Conservation (phyloP, 2,888 invertebrate genomes). For the Aporophyla lueneburgensis region DNA sequence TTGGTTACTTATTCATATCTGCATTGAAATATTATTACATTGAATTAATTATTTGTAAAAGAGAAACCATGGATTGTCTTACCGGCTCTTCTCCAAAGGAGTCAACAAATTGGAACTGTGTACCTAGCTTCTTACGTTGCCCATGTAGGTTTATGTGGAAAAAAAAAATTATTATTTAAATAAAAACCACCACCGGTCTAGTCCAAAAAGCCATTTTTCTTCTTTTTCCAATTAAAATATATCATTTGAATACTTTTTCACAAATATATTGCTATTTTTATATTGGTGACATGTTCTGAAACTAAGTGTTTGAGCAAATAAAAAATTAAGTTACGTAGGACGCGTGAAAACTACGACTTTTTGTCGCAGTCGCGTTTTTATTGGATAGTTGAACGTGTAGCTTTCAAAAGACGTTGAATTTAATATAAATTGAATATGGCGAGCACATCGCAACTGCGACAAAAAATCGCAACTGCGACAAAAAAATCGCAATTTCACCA, state of each 20-base stretch:
- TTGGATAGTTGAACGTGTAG: not conserved
- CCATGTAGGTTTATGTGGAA: not conserved
- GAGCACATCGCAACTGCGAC: conserved; percentile 41
- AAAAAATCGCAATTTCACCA: conserved; percentile 7
- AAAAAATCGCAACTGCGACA: conserved; percentile 40
- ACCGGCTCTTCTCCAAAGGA: not conserved
- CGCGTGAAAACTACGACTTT: conserved; percentile 16
- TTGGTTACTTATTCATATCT: not conserved
- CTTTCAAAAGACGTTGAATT: conserved; percentile 3
- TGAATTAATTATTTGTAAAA: not conserved
- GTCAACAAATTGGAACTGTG: not conserved
- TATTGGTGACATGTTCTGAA: conserved; percentile 31
- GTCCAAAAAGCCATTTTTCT: not conserved
- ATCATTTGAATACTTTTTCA: conserved; percentile 33
- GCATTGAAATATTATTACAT: not conserved
- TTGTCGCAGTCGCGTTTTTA: conserved; percentile 34
- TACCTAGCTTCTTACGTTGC: not conserved
- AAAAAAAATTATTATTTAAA: not conserved
- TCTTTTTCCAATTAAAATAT: conserved; percentile 2
- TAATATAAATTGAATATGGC: conserved; percentile 32
- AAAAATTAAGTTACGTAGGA: conserved; percentile 16
- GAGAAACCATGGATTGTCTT: not conserved
- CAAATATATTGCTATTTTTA: conserved; percentile 28
- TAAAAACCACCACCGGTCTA: not conserved
- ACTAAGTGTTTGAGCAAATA: conserved; percentile 52